Evolutionary conservation across 2,888 invertebrate genomes (phyloP).

Genomic region (Lumbricus terrestris): DNA sequence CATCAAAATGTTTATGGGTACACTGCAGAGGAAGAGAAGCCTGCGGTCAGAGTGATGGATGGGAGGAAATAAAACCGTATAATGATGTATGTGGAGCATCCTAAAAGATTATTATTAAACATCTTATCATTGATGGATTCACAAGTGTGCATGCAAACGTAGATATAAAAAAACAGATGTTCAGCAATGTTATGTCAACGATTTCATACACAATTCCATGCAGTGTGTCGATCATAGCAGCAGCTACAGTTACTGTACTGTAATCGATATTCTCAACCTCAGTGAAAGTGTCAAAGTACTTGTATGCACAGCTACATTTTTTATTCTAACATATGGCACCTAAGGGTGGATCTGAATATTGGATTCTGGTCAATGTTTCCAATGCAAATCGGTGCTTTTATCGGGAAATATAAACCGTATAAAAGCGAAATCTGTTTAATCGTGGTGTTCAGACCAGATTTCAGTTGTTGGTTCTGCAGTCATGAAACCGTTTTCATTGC

Average conservation of each 20-base stretch:
- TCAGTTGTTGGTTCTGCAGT: too few species aligned
- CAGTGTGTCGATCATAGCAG: too few species aligned
- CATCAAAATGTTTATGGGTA: too few species aligned
- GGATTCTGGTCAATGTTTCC: too few species aligned
- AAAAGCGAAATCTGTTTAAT: too few species aligned
- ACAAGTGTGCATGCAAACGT: neutral
- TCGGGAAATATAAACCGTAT: too few species aligned
- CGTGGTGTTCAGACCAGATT: too few species aligned
- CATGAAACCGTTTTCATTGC: too few species aligned
- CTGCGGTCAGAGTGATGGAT: neutral
- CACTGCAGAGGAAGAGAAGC: neutral
- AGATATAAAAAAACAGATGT: neutral
- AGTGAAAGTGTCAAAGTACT: neutral
- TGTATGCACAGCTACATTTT: too few species aligned
- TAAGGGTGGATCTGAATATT: too few species aligned
- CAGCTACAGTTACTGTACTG: neutral
- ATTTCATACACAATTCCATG: neutral
- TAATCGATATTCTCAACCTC: neutral
- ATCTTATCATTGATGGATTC: neutral
- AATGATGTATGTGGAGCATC: neutral
- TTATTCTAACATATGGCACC: too few species aligned
- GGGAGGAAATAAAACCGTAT: neutral
- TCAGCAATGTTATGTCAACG: neutral
- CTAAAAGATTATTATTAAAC: neutral
- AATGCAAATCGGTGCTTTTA: too few species aligned